Percentiles rank a stretch among this genome's conserved stretches.
phyloP scores from a whole-genome alignment of 2,113 vertebrate species.

The Seriola rivoliana region DNA sequence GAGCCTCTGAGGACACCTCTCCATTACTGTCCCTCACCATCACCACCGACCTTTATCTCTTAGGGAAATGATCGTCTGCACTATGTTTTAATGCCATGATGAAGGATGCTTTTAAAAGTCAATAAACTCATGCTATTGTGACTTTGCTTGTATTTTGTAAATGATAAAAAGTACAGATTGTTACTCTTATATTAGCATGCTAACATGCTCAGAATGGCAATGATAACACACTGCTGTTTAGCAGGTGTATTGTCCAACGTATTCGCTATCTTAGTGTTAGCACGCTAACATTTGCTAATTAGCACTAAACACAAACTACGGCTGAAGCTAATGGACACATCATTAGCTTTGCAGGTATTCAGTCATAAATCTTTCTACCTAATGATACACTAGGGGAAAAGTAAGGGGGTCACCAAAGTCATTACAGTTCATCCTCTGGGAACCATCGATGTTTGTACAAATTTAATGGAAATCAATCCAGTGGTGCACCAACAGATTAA shows the following conservation, averaged over 20 bases:
- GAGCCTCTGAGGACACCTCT: conserved; percentile 44
- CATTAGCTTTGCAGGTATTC: background rate
- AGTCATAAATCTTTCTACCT: background rate
- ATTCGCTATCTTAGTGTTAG: background rate
- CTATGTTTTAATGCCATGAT: conserved; percentile 7
- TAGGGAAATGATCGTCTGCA: conserved; percentile 6
- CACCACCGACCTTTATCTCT: conserved; percentile 5
- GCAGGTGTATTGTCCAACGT: background rate
- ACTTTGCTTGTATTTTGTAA: background rate
- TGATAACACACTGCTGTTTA: background rate
- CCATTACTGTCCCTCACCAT: conserved; percentile 44
- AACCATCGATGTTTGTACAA: background rate
- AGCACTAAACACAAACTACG: background rate
- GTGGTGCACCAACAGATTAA: background rate
- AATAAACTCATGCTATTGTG: background rate
- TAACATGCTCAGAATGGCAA: background rate
- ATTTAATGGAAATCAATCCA: too few relatives aligned
- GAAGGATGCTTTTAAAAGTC: conserved; percentile 25
- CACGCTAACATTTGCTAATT: background rate
- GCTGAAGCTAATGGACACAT: background rate
- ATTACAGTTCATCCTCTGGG: background rate
- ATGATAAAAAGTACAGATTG: background rate
- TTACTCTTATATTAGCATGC: background rate
- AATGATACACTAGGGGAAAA: background rate
- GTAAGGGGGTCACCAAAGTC: background rate